Base-by-base conservation (phyloP, 2,113 vertebrate species). In the Platysternon megacephalum region DNA sequence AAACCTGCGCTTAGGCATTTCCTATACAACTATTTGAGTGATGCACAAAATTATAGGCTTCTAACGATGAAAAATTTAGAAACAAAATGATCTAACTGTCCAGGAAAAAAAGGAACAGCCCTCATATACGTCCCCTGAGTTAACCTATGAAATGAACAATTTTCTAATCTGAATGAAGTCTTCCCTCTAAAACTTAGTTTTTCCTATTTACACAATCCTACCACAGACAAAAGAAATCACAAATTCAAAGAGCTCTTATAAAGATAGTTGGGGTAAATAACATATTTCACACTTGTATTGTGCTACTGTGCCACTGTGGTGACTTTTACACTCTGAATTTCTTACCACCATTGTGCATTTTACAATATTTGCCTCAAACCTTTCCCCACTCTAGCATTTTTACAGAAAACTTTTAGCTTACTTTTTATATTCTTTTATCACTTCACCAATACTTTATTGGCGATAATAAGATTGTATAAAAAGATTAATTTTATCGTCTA, bases 11-110 rank as follows among this genome's bases (percentile, higher is more conserved):
- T 98, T 98, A 98, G 61, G 83, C 92, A 97, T 98, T 98, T 98
- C 98, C 98, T 98, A 97, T 93, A 95, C 97, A 94, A 96, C 90
- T 91, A 95, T 89, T 97, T 98, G 98, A 98, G 93, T 98, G 98
- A 98, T 97, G 97, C 93, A 92, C 89, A 94, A 98, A 98, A 98
- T 98, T 98, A 98, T 91, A 98, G 97, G 98, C 95, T 98, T 98
- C 94, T 96, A 97, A 93, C 26, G 79, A 91, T 91, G 85, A 84
- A 90, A 87, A 94, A 88, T 95, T 46, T 42, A 94, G 79, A 24
- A 82, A 94, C 90, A 92, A 92, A 91, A 97, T 97, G 84, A 97
- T 86, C 76, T 96, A 84, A 94, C 94, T 96, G 92, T 91, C 94
- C 53, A 95, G 39, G 2, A 3, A 8, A 68, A 44, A 86, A 82